Percentiles rank a stretch among this genome's conserved stretches.
These are phyloP conservation scores for Drosophila koepferae DNA, from an alignment of 2,888 invertebrate genomes.

Conservation along the genomic window DNA sequence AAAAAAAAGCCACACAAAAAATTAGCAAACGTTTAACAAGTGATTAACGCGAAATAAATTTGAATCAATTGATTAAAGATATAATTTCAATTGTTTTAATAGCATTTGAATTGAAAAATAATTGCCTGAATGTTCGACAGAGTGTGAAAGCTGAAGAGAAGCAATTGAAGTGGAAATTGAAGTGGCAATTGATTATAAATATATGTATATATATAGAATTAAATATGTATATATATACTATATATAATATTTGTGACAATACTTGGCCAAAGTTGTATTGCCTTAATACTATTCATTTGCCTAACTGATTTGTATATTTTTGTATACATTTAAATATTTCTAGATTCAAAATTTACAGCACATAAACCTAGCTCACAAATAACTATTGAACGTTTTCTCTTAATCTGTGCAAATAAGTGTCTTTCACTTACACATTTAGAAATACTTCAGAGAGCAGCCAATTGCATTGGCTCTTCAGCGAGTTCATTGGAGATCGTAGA, in stretches of 20 bases:
- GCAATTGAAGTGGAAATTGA: background rate
- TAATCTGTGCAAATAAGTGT: no score
- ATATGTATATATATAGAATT: background rate
- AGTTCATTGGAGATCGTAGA: no score
- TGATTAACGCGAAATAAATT: conserved; percentile 15
- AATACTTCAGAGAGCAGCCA: no score
- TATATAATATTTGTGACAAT: background rate
- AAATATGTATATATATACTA: background rate
- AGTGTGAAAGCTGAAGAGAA: background rate
- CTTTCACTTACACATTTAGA: no score
- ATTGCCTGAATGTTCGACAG: background rate
- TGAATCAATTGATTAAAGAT: conserved; percentile 17
- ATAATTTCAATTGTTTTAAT: conserved; percentile 5
- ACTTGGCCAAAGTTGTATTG: background rate
- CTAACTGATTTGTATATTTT: no score
- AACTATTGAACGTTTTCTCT: no score
- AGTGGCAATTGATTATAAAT: background rate
- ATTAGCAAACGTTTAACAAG: conserved; percentile 18
- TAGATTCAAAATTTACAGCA: no score
- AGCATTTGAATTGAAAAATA: conserved; percentile 4
- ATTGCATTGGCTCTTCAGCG: no score
- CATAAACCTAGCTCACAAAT: no score
- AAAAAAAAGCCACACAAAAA: conserved; percentile 7
- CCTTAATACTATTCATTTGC: no score
- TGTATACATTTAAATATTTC: no score